phyloP scores from a whole-genome alignment of 2,113 vertebrate genomes.

The Cnemophilus loriae region DNA sequence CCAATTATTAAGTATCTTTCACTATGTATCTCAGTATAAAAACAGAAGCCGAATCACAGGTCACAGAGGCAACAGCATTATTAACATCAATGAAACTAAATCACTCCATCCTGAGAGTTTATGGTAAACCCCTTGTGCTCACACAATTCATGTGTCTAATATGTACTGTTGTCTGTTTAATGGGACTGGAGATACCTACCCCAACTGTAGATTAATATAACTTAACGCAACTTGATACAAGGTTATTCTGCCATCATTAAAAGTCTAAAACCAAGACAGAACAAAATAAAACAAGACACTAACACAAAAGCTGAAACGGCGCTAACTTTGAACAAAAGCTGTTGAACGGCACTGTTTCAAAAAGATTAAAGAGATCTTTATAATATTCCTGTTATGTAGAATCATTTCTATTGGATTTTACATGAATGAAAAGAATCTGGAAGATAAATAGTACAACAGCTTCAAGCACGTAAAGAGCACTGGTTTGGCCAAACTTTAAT shows the following conservation, averaged over 20 bases:
- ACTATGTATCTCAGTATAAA: constrained; percentile 36
- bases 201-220: neutral
- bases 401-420: neutral
- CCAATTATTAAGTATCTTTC: constrained; percentile 59
- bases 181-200: neutral
- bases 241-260: neutral
- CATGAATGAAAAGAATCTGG: neutral
- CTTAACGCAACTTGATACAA: neutral
- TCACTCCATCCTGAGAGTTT: neutral
- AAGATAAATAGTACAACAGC: neutral
- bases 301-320: neutral
- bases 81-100: constrained; percentile 53
- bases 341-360: neutral
- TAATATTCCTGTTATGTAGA: neutral
- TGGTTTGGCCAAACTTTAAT: neutral
- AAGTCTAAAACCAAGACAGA: neutral
- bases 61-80: constrained; percentile 24
- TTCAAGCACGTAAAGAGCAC: neutral
- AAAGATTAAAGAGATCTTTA: neutral
- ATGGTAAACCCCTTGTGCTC: neutral
- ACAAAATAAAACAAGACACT: neutral
- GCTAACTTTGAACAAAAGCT: neutral
- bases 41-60: constrained; percentile 52
- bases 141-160: neutral
- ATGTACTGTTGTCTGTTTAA: neutral